Percentiles rank a stretch among this genome's conserved stretches.
Evolutionary conservation across 2,888 invertebrate genomes (phyloP).

Genomic region (Synergus laeviventris): DNA sequence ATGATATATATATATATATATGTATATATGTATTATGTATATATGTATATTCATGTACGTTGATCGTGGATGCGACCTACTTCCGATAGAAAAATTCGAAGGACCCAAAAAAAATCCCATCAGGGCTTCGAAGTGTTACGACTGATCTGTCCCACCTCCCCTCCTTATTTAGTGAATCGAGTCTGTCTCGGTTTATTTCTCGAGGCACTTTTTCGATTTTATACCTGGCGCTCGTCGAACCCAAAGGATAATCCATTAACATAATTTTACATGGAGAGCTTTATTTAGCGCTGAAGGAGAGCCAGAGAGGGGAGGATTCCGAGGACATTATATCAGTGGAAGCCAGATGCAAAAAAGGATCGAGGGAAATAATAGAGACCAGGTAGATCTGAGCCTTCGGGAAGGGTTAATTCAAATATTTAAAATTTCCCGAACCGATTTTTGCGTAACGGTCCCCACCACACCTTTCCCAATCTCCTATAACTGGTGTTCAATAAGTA

Average conservation of each 20-base stretch:
- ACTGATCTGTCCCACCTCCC: conserved; percentile 37
- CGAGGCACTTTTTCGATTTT: conserved; percentile 12
- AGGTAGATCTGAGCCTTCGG: conserved; percentile 51
- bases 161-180: conserved; percentile 60
- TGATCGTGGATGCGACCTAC: conserved; percentile 61
- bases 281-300: conserved; percentile 52
- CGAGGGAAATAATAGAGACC: conserved; percentile 66
- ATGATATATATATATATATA: conserved; percentile 25
- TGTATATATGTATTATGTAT: conserved; percentile 8
- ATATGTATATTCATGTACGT: conserved; percentile 20
- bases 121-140: conserved; percentile 30
- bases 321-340: conserved; percentile 68
- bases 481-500: conserved; percentile 30
- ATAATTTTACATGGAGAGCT: conserved; percentile 74
- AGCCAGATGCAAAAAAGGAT: conserved; percentile 74
- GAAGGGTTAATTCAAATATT: conserved; percentile 75
- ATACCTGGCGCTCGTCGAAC: conserved; percentile 53
- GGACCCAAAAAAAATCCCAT: conserved; percentile 49
- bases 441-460: conserved; percentile 70
- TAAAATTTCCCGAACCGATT: conserved; percentile 71
- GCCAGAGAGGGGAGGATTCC: conserved; percentile 39
- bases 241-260: conserved; percentile 76
- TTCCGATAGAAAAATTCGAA: conserved; percentile 64
- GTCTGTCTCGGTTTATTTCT: conserved; percentile 46
- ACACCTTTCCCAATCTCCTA: conserved; percentile 36